A percentile compares a stretch with the other conserved stretches of the same genome.
Conservation (phyloP, 2,888 invertebrate genomes). For the Drosophila ezoana region DNA sequence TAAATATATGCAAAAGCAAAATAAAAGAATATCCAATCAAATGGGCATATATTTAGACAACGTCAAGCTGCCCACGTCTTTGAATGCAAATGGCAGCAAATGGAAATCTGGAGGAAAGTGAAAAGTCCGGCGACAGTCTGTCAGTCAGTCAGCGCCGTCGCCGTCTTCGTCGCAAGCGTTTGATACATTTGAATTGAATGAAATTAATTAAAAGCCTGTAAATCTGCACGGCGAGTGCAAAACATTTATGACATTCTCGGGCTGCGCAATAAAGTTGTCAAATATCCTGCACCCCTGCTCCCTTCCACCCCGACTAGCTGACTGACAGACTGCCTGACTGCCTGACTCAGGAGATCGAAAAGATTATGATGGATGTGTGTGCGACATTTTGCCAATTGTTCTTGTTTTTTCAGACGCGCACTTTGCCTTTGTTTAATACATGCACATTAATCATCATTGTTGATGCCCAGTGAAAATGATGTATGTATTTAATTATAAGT, state of each 20-base stretch:
- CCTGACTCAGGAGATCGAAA: constrained; percentile 26
- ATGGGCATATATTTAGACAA: constrained; percentile 20
- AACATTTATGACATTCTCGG: constrained; percentile 45
- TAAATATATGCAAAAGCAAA: constrained; percentile 25
- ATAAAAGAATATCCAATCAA: constrained; percentile 25
- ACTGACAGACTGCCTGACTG: background rate
- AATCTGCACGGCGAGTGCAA: constrained; percentile 52
- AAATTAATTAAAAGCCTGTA: constrained; percentile 79
- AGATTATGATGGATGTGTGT: constrained; percentile 68
- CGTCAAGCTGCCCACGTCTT: constrained; percentile 50
- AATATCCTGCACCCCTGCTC: constrained; percentile 6
- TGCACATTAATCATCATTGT: constrained; percentile 66
- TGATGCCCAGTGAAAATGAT: constrained; percentile 36
- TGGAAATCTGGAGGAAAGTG: constrained; percentile 33
- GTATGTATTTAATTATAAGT: constrained; percentile 1
- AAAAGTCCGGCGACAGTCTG: constrained; percentile 40
- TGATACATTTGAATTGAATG: constrained; percentile 69
- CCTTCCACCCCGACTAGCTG: background rate
- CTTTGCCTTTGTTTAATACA: constrained; percentile 52
- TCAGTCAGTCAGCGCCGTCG: no score
- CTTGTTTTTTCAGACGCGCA: constrained; percentile 10
- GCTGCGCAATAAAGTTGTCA: constrained; percentile 62
- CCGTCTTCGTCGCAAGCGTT: no score
- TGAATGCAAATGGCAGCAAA: constrained; percentile 26
- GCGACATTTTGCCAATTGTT: constrained; percentile 69